Conservation (phyloP, 2,113 vertebrate species). For the Seriola quinqueradiata region DNA sequence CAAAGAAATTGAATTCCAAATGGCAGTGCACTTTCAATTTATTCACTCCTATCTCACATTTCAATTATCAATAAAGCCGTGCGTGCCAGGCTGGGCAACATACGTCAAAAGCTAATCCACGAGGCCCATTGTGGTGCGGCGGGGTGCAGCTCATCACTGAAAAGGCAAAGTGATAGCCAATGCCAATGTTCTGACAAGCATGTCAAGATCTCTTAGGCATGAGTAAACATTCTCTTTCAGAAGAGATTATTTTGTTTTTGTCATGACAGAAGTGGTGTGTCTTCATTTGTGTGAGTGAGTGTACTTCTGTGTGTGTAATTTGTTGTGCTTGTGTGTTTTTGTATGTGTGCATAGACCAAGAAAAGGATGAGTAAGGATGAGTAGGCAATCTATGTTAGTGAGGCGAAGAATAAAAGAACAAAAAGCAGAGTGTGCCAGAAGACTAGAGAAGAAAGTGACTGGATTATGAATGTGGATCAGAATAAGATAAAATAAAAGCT, state of each 20-base stretch:
- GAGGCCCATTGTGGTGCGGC: conserved; percentile 28
- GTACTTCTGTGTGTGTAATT: not conserved
- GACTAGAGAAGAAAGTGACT: not conserved
- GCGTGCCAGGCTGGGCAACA: conserved; percentile 11
- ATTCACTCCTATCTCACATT: conserved; percentile 23
- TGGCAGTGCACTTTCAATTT: conserved; percentile 2
- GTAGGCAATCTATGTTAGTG: conserved; percentile 4
- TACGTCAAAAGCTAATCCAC: conserved; percentile 37
- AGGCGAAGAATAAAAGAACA: conserved; percentile 20
- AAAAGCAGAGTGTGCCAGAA: conserved; percentile 1
- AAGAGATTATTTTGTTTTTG: conserved; percentile 73
- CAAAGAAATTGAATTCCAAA: not conserved
- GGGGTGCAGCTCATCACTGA: conserved; percentile 40
- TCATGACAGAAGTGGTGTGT: conserved; percentile 36
- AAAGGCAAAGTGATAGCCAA: conserved; percentile 63
- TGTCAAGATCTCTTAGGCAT: conserved; percentile 72
- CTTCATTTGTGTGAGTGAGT: not conserved
- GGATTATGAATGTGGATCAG: conserved; percentile 2
- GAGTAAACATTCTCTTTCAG: conserved; percentile 70
- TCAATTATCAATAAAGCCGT: conserved; percentile 30
- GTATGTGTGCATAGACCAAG: not conserved
- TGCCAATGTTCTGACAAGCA: conserved; percentile 67
- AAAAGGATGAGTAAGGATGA: conserved; percentile 38
- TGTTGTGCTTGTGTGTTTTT: not conserved
- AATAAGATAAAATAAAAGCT: not conserved